Evolutionary conservation across 2,797 vertebrate genomes (phyloP).

Genomic region (Hypotaenidia okinawae): DNA sequence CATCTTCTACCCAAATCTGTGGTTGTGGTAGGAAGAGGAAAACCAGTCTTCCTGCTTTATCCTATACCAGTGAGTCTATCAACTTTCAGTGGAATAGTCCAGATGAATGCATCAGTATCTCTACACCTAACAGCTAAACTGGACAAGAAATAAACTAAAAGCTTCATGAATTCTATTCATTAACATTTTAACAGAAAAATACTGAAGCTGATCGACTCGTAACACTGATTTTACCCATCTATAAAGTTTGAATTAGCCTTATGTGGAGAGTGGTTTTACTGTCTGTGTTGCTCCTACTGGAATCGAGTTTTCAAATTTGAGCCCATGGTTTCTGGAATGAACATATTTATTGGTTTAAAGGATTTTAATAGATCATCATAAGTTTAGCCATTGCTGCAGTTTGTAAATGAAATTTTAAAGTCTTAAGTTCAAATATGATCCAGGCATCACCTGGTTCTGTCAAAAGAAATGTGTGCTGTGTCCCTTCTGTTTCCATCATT

Average conservation of each 20-base stretch:
- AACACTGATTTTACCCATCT: background rate
- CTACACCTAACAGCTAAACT: background rate
- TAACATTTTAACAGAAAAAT: background rate
- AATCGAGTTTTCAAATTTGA: background rate
- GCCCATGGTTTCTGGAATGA: rapidly evolving
- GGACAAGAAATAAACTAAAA: background rate
- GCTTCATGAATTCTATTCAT: background rate
- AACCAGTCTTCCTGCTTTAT: slow-evolving; percentile 16
- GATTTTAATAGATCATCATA: background rate
- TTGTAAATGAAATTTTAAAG: background rate
- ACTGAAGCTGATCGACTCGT: background rate
- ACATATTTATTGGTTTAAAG: background rate
- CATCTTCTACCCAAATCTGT: background rate
- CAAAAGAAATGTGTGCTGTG: background rate
- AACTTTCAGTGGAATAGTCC: background rate
- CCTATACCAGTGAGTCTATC: background rate
- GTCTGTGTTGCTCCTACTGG: background rate
- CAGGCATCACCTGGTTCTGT: background rate
- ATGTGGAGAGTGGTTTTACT: background rate
- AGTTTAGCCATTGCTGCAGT: background rate
- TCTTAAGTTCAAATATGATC: background rate
- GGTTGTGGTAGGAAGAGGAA: background rate
- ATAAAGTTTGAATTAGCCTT: background rate
- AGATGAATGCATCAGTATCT: background rate
- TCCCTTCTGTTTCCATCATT: background rate